Evolutionary conservation across 2,113 vertebrate genomes (phyloP).

Genomic region (Burhinus bistriatus): DNA sequence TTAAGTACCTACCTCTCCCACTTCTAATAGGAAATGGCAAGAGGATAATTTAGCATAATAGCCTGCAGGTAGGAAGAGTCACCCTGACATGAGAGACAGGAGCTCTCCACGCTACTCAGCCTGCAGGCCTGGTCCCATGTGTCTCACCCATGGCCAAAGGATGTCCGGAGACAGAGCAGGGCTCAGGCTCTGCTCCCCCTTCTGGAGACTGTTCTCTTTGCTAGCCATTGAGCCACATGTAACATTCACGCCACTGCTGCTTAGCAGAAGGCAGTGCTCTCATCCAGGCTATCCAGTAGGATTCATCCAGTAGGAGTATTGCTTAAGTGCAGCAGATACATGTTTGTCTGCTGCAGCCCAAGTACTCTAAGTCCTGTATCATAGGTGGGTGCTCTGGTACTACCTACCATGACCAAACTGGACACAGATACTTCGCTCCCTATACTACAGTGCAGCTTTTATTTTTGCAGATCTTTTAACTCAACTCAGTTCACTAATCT

Average conservation of each 20-base stretch:
- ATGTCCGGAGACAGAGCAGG: fast-evolving
- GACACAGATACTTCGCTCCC: not conserved
- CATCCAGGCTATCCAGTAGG: not conserved
- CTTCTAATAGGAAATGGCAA: not conserved
- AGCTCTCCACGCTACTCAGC: fast-evolving
- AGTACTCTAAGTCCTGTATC: not conserved
- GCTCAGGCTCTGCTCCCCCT: not conserved
- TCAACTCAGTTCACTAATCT: not conserved
- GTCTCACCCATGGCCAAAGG: not conserved
- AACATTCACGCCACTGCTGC: not conserved
- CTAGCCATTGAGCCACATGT: fast-evolving
- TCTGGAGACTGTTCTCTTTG: not conserved
- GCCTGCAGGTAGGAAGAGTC: not conserved
- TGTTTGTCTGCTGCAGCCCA: not conserved
- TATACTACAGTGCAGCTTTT: not conserved
- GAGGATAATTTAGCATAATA: not conserved
- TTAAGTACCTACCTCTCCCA: not conserved
- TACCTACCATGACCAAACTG: not conserved
- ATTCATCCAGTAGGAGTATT: not conserved
- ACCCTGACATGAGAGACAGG: not conserved
- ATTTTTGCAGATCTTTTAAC: not conserved
- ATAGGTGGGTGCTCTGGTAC: not conserved
- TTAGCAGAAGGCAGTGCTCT: not conserved
- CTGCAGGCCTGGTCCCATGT: not conserved
- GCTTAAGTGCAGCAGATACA: not conserved